Percentiles rank a stretch among this genome's conserved stretches.
Conservation (phyloP, 2,888 invertebrate species). For the Dasysyrphus tricinctus region DNA sequence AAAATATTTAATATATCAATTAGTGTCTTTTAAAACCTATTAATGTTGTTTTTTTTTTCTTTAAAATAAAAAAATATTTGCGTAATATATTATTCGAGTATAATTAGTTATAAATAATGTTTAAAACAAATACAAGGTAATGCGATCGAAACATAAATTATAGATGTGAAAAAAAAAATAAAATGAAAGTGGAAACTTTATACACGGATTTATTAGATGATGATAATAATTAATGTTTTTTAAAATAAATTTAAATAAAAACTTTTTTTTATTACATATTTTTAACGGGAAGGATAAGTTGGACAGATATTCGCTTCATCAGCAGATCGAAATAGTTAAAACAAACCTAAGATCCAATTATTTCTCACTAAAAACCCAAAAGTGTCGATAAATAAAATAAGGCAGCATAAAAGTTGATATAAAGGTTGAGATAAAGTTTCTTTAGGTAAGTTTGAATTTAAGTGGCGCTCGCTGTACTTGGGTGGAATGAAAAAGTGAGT, state of each 20-base stretch:
- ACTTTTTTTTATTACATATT: too few species aligned
- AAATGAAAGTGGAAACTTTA: conserved; percentile 60
- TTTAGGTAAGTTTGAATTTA: too few species aligned
- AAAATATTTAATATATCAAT: conserved; percentile 20
- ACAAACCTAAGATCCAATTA: too few species aligned
- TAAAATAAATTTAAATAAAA: background rate
- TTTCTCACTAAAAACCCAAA: too few species aligned
- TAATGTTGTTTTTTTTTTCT: conserved; percentile 47
- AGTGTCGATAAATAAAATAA: too few species aligned
- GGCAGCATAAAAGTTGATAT: too few species aligned
- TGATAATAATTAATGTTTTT: conserved; percentile 73
- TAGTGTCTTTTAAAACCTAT: conserved; percentile 46
- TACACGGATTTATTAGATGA: conserved; percentile 71
- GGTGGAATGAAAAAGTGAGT: too few species aligned
- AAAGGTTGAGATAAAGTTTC: too few species aligned
- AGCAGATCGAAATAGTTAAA: too few species aligned
- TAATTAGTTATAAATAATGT: conserved; percentile 18
- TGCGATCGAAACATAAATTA: conserved; percentile 32
- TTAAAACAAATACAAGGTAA: conserved; percentile 20
- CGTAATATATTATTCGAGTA: conserved; percentile 34
- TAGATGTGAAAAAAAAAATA: conserved; percentile 42
- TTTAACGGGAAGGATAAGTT: too few species aligned
- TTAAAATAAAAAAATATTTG: conserved; percentile 24
- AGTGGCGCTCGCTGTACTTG: too few species aligned
- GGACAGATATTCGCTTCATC: too few species aligned